Evolutionary conservation across 2,888 invertebrate genomes (phyloP).

Genomic region (Mayetiola destructor): DNA sequence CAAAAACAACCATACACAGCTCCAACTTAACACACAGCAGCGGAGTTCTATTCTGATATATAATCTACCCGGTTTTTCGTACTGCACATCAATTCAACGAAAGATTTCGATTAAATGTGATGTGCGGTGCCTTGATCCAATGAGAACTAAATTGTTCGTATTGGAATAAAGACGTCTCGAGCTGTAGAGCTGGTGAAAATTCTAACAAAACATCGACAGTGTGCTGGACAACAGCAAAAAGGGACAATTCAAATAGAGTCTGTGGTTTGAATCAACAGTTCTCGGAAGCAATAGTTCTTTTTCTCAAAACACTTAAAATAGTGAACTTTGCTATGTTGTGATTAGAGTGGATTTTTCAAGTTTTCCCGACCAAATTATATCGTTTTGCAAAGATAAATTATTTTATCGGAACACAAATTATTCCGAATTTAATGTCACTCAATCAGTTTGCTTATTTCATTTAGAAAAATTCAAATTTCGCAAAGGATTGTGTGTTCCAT

Average conservation of each 20-base stretch:
- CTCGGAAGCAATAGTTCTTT: background rate
- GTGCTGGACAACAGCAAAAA: background rate
- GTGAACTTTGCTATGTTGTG: background rate
- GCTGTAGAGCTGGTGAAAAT: slow-evolving; percentile 3
- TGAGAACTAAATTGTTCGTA: slow-evolving; percentile 8
- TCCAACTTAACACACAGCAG: background rate
- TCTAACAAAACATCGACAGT: background rate
- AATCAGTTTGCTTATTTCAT: slow-evolving; percentile 2
- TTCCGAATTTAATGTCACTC: background rate
- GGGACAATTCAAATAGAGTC: background rate
- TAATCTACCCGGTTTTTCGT: slow-evolving; percentile 13
- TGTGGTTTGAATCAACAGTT: background rate
- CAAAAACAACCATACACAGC: background rate
- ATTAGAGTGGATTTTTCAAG: background rate
- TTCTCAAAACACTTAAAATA: background rate
- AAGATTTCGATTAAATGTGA: slow-evolving; percentile 13
- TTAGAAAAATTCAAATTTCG: background rate
- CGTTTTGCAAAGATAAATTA: background rate
- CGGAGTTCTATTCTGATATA: slow-evolving; percentile 12
- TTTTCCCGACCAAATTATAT: background rate
- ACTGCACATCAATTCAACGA: slow-evolving; percentile 12
- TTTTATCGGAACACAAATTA: background rate
- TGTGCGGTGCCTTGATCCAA: slow-evolving; percentile 12
- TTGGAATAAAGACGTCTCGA: slow-evolving; percentile 10
- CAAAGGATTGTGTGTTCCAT: slow-evolving; percentile 8